Evolutionary conservation across 2,797 vertebrate species (phyloP), one percentile per base, ranked within the genome.

Genomic region (Tauraco hartlaubi): DNA sequence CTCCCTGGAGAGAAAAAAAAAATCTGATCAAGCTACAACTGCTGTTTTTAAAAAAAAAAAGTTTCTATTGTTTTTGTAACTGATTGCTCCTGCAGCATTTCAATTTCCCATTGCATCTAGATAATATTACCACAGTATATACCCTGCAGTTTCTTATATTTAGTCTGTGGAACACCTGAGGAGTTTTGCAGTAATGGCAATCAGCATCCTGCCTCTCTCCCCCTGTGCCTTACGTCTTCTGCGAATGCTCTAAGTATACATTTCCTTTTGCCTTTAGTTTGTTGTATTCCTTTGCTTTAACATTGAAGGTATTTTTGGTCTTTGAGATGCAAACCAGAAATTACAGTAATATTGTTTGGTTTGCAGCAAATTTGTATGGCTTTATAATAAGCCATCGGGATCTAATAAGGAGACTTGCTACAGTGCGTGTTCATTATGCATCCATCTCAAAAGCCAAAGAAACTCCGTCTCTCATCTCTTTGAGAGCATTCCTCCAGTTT

Each of bases 321-420:
- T 77, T 74, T 68, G 48, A 91, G 75, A 43, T 58, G 64, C 58
- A 91, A 92, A 90, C 31, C 37, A 81, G 48, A 85, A 94, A 74
- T 86, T 41, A 84, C 29, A 83, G 21, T 19, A 73, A 82, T 18
- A 64, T 6, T 61, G 31, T 85, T 79, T 76, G 25, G 29, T 84
- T 94, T 72, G 56, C 79, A 84, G 48, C 37, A 86, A 59, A 73
- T 88, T 59, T 82, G 22, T 52, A 33, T 16, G 25, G 63, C 41
- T 95, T 91, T 48, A 71, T 58, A 81, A 85, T 22, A 74, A 82
- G 31, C 21, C 46, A 86, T 81, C 59, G 58, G 56, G 56, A 69
- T 63, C 83, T 63, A 83, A 87, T 12, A 44, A 69, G 35, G 33
- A 87, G 29, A 69, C 26, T 44, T 56, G 26, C 41, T 88, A 9